These are phyloP conservation scores for Rhingia rostrata DNA, from an alignment of 2,888 invertebrate genomes.

Conservation along the genomic window DNA sequence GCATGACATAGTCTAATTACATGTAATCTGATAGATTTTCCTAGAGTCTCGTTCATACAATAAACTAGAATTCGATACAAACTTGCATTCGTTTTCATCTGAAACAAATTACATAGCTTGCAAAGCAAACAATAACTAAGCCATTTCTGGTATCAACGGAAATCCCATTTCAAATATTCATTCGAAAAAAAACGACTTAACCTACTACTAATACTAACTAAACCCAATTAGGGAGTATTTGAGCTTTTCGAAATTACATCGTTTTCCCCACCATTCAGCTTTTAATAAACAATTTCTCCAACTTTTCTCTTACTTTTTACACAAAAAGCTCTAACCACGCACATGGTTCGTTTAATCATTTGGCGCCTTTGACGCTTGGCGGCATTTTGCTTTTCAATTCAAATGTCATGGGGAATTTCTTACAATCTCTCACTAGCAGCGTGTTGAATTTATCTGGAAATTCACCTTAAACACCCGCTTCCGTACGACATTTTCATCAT, in stretches of 20 bases:
- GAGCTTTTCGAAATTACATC: slow-evolving; percentile 54
- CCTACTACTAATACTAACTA: no score
- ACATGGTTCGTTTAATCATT: slow-evolving; percentile 48
- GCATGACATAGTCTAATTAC: no score
- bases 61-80: no score
- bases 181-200: slow-evolving; percentile 13
- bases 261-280: slow-evolving; percentile 14
- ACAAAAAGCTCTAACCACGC: slow-evolving; percentile 59
- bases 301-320: slow-evolving; percentile 31
- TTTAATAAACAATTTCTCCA: neutral
- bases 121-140: neutral
- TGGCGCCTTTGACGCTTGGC: no score
- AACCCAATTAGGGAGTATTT: no score
- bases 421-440: slow-evolving; percentile 5
- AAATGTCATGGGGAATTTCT: slow-evolving; percentile 59
- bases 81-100: neutral
- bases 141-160: slow-evolving; percentile 21
- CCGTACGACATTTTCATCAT: neutral
- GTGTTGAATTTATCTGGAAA: slow-evolving; percentile 41
- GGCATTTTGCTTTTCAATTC: slow-evolving; percentile 23
- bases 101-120: neutral
- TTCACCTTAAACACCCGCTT: slow-evolving; percentile 35
- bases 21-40: no score
- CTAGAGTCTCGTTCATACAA: no score
- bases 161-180: slow-evolving; percentile 39